phyloP scores from a whole-genome alignment of 2,888 invertebrate genomes.

The Drosophila longiperda region DNA sequence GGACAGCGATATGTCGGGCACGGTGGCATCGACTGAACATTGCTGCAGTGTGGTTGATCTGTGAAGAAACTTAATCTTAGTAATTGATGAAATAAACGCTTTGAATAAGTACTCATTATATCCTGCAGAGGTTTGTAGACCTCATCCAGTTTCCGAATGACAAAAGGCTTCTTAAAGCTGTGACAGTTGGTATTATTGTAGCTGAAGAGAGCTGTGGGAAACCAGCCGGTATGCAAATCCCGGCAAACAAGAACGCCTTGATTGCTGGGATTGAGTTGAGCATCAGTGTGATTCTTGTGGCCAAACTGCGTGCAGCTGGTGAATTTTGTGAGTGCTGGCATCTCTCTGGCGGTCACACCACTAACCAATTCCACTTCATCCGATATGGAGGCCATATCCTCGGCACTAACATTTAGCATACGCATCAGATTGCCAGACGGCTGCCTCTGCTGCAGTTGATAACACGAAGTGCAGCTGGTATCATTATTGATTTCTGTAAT shows the following conservation, averaged over 20 bases:
- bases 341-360: constrained; percentile 40
- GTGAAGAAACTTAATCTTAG: neutral
- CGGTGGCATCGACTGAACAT: constrained; percentile 52
- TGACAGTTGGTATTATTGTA: constrained; percentile 86
- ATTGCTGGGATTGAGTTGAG: constrained; percentile 85
- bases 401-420: constrained; percentile 67
- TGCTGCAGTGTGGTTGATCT: constrained; percentile 80
- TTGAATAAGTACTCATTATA: constrained; percentile 73
- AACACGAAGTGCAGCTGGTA: constrained; percentile 73
- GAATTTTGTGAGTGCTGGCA: constrained; percentile 64
- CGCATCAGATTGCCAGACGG: constrained; percentile 64
- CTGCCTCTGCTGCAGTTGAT: constrained; percentile 75
- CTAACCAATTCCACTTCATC: constrained; percentile 69
- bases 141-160: constrained; percentile 70
- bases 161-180: constrained; percentile 76
- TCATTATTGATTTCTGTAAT: constrained; percentile 77
- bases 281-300: constrained; percentile 41
- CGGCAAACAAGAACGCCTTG: constrained; percentile 90
- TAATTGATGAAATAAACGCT: neutral
- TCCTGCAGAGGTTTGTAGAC: constrained; percentile 74
- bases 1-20: constrained; percentile 89
- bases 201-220: constrained; percentile 89
- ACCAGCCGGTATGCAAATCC: constrained; percentile 88
- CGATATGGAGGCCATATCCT: constrained; percentile 74
- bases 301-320: constrained; percentile 80